Evolutionary conservation across 2,797 vertebrate species (phyloP).

Genomic region (Argentina silus): DNA sequence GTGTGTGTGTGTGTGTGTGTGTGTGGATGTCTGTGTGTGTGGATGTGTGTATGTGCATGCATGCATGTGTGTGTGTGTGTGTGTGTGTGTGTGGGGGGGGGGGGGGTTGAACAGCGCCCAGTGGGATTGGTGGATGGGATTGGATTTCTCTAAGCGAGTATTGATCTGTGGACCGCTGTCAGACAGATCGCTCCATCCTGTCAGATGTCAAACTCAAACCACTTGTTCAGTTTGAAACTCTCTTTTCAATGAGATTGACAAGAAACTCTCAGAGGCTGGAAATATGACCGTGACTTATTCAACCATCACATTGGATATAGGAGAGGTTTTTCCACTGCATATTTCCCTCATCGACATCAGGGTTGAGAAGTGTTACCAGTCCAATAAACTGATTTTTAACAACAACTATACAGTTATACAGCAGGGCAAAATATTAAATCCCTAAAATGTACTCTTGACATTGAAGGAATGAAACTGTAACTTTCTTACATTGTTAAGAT

Average conservation of each 20-base stretch:
- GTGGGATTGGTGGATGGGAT: slow-evolving; percentile 26
- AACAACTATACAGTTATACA: too few species aligned
- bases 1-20: slow-evolving; percentile 47
- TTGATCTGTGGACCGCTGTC: slow-evolving; percentile 62
- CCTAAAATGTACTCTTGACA: too few species aligned
- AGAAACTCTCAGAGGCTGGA: slow-evolving; percentile 18
- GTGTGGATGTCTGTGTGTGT: slow-evolving; percentile 43
- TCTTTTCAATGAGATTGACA: slow-evolving; percentile 40
- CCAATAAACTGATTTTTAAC: not conserved
- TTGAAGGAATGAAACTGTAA: too few species aligned
- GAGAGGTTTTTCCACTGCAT: not conserved
- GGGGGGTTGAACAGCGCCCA: slow-evolving; percentile 43
- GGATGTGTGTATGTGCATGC: too few species aligned
- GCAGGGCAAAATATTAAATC: too few species aligned
- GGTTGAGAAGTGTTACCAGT: not conserved
- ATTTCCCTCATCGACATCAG: not conserved
- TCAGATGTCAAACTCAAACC: slow-evolving; percentile 57
- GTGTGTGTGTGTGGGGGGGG: slow-evolving; percentile 21
- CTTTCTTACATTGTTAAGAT: too few species aligned
- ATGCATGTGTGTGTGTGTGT: slow-evolving; percentile 44
- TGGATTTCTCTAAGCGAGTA: slow-evolving; percentile 48
- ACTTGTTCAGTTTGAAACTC: slow-evolving; percentile 41
- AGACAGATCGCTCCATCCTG: slow-evolving; percentile 38
- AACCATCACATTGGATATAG: not conserved
- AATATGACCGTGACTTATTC: slow-evolving; percentile 39